Evolutionary conservation across 2,113 vertebrate species (phyloP).

Genomic region (Sula dactylatra): DNA sequence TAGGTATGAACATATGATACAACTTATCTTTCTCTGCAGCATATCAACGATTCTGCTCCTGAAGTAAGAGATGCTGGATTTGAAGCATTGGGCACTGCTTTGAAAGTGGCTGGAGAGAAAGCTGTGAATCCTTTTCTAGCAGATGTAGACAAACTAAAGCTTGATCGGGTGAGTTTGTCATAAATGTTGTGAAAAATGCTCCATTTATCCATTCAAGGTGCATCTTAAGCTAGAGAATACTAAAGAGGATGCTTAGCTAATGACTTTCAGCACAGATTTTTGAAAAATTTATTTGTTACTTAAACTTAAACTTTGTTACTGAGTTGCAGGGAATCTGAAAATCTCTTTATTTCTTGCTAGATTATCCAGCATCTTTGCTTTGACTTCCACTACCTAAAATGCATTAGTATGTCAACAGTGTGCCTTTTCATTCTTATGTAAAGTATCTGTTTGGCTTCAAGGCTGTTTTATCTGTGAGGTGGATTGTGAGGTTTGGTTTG

Average conservation of each 20-base stretch:
- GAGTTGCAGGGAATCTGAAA: neutral
- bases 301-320: neutral
- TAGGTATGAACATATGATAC: neutral
- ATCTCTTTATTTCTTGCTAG: neutral
- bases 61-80: constrained; percentile 97
- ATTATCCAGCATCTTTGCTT: neutral
- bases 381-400: neutral
- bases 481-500: neutral
- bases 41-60: constrained; percentile 94
- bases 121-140: constrained; percentile 91
- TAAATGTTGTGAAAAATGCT: neutral
- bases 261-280: neutral
- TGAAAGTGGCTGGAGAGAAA: constrained; percentile 96
- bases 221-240: neutral
- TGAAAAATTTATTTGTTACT: neutral
- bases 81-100: constrained; percentile 92
- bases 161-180: constrained; percentile 84
- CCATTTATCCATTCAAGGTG: neutral
- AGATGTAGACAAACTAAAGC: constrained; percentile 95
- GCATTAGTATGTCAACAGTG: neutral
- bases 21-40: constrained; percentile 71
- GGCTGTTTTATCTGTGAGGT: neutral
- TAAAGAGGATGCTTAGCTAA: neutral
- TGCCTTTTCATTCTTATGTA: neutral
- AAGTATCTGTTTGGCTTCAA: neutral